Evolutionary conservation across 1,140 invertebrate species (phyloP).

Genomic region (Anoplophora glabripennis): DNA sequence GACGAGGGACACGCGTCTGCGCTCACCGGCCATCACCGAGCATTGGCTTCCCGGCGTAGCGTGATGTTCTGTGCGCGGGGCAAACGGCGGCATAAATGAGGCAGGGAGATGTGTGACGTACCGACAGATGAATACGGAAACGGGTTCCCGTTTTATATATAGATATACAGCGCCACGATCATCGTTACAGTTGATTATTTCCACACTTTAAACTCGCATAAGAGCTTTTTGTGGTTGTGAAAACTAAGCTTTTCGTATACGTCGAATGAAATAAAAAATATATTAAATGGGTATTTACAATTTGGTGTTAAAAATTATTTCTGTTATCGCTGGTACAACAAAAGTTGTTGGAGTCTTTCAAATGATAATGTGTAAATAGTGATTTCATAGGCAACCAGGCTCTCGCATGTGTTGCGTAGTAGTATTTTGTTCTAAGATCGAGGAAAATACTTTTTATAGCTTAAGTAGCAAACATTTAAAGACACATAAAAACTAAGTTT

Average conservation of each 20-base stretch:
- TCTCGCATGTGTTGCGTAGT: no score
- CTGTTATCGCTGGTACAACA: no score
- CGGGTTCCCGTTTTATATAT: background rate
- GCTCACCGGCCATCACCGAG: constrained; percentile 20
- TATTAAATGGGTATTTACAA: no score
- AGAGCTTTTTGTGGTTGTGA: background rate
- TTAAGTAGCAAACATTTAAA: no score
- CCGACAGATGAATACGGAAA: background rate
- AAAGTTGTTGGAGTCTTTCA: no score
- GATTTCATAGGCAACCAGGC: no score
- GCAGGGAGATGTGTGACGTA: constrained; percentile 1
- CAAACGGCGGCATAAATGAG: background rate
- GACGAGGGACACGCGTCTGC: constrained; percentile 22
- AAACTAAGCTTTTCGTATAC: background rate
- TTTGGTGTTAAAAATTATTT: no score
- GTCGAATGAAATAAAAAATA: no score
- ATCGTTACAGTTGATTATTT: background rate
- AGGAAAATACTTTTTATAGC: no score
- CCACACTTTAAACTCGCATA: background rate
- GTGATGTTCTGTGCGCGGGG: background rate
- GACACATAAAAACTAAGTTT: no score
- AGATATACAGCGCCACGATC: background rate
- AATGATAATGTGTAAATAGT: no score
- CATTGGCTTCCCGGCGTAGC: constrained; percentile 21
- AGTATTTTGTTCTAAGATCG: no score